Evolutionary conservation across 2,888 invertebrate genomes (phyloP), one percentile per base, ranked within the genome.

Genomic region (Buathra laborator): DNA sequence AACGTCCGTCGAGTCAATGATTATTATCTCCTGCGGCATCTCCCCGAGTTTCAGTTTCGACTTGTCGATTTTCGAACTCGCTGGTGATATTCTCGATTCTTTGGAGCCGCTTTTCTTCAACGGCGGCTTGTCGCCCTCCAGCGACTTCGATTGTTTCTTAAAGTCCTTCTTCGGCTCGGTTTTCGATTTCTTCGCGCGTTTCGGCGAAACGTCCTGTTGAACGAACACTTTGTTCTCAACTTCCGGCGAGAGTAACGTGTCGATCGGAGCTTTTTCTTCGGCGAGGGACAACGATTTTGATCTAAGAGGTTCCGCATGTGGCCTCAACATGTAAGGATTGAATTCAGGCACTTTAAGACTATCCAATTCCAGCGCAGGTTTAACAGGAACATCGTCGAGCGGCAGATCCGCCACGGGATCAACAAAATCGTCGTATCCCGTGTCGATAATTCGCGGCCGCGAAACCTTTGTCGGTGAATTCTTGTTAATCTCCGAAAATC

Each of bases 11-110:
- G 94, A 93, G 76, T 94, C 94, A 46, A 94, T 94, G 32, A 94
- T 93, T 80, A 94, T 94, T 71, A 94, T 94, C 87, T 94, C 94
- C 72, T 94, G 93, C 0, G 94, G 94, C 93, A 94, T 93, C 83
- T 93, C 93, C 7, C 93, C 92, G 12, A 94, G 86, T 51, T 93
- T 94, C 14, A 94, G 84, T 84, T 94, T 94, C 2, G 93, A 93
- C 83, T 94, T 94, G 87, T 94, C 93, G 75, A 94, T 93, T 82
- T 92, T 92, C 0, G 91, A 91, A 77, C 87, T 91, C 3, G 91
- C 89, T 3, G 92, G 90, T 0, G 93, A 90, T 1, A 89, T 88
- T 7, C 90, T 90, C 0, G 90, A 90, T 81, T 93, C 94, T 62
- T 92, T 94, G 3, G 93, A 93, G 0, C 86, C 83, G 1, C 89